A percentile compares a stretch with the other conserved stretches of the same genome.
phyloP scores from a whole-genome alignment of 2,888 invertebrate species.

The Terebella lapidaria region DNA sequence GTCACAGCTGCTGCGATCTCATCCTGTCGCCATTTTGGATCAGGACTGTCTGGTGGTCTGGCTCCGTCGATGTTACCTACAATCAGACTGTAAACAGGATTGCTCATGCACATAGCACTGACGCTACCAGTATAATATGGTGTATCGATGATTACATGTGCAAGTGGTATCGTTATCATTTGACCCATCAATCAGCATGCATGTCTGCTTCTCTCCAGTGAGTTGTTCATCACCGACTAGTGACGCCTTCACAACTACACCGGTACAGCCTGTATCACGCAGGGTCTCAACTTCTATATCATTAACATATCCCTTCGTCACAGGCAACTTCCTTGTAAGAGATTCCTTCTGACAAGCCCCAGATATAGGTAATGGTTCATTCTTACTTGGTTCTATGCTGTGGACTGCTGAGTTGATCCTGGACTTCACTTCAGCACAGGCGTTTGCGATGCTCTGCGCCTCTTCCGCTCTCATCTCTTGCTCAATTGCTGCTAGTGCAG shows the following conservation, averaged over 20 bases:
- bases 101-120: slow-evolving; percentile 11
- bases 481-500: neutral
- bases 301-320: neutral
- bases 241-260: neutral
- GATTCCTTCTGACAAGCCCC: too few species aligned
- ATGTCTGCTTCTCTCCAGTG: slow-evolving; percentile 11
- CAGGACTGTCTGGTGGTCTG: slow-evolving; percentile 8
- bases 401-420: too few species aligned
- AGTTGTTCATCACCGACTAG: slow-evolving; percentile 4
- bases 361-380: neutral
- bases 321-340: neutral
- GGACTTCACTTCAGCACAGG: neutral
- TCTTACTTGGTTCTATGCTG: too few species aligned
- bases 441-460: neutral
- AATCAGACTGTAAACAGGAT: slow-evolving; percentile 7
- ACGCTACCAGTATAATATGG: slow-evolving; percentile 16
- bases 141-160: slow-evolving; percentile 12
- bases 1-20: neutral
- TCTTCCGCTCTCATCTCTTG: neutral
- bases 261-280: neutral
- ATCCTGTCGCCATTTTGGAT: slow-evolving; percentile 10
- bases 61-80: slow-evolving; percentile 9
- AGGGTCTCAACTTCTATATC: neutral
- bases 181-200: slow-evolving; percentile 18
- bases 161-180: slow-evolving; percentile 8